Base-by-base conservation (phyloP, 2,888 invertebrate species). In the Acleris laterana region DNA sequence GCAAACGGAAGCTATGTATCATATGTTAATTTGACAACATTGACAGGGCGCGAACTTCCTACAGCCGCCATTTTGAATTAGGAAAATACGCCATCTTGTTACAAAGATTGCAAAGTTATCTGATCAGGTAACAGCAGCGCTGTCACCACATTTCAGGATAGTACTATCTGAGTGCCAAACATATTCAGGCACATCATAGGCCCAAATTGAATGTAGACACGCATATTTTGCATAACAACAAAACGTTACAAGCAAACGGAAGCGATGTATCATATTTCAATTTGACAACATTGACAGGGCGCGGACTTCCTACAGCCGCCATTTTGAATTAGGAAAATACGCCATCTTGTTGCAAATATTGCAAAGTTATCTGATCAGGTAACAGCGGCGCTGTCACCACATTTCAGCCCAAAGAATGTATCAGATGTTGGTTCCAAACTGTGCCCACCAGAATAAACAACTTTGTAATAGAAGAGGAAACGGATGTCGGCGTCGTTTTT, bases 401-500 rank as follows among this genome's bases (percentile, higher is more conserved):
- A n/a, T 17, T 25, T 17, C 44, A 56, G 42, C 9, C 17, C 22
- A 1, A 22, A 25, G 1, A 17, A 25, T 22, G n/a, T 25, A 57
- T 57, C 42, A 9, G 7, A 22, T 25, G n/a, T 25, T 46, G 19
- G 9, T 57, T 46, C 25, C 44, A 46, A 46, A 13, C 1, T 46
- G 25, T 46, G 17, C 4, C 17, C 57, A 46, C 46, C 57, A 44
- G 5, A n/a, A 9, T 20, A 46, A 20, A 20, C 17, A 46, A 46
- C 22, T 46, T 57, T n/a, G 57, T 57, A 53, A 49, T 79, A 81
- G 83, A 84, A 85, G 80, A 88, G 90, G 89, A 90, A 90, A 77
- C 90, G 90, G 90, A 90, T 87, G 89, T 79, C 84, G 84, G 84
- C 84, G 85, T 88, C 86, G 82, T 78, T 80, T 84, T 87, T 90